phyloP scores from a whole-genome alignment of 1,140 invertebrate genomes.

The Gryon sp. region DNA sequence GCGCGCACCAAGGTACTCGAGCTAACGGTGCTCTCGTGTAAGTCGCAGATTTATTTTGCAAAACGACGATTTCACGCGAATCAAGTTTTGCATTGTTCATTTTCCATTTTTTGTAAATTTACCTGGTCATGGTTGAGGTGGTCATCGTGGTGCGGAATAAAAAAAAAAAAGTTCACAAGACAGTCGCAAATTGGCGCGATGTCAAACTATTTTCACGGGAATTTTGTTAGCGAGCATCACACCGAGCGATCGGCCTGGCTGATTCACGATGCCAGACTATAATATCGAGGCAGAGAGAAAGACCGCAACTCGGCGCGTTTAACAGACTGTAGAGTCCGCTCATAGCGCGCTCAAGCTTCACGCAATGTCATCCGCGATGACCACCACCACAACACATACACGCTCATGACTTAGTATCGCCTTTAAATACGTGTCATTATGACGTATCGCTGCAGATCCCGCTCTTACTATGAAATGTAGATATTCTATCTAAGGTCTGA shows the following conservation, averaged over 20 bases:
- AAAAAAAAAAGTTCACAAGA: no score
- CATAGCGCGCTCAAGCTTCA: slow-evolving; percentile 13
- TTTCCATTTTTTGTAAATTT: no score
- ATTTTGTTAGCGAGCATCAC: slow-evolving; percentile 10
- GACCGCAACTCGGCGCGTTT: slow-evolving; percentile 10
- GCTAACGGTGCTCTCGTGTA: slow-evolving; percentile 4
- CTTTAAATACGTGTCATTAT: slow-evolving; percentile 1
- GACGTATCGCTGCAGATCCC: no score
- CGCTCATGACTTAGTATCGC: neutral
- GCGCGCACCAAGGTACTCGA: neutral
- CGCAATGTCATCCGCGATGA: slow-evolving; percentile 22
- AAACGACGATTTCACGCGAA: no score
- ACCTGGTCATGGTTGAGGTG: slow-evolving; percentile 8
- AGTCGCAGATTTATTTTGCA: no score
- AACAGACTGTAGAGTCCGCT: slow-evolving; percentile 18
- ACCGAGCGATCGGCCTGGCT: slow-evolving; percentile 21
- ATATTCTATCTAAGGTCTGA: no score
- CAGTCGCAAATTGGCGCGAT: no score
- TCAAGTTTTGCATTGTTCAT: no score
- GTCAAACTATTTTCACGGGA: slow-evolving; percentile 18
- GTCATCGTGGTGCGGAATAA: slow-evolving; percentile 6
- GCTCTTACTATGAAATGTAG: no score
- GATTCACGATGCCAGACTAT: slow-evolving; percentile 28
- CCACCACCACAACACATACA: neutral
- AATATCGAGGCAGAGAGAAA: slow-evolving; percentile 23